Evolutionary conservation across 2,113 vertebrate genomes (phyloP).

Genomic region (Neofelis nebulosa): DNA sequence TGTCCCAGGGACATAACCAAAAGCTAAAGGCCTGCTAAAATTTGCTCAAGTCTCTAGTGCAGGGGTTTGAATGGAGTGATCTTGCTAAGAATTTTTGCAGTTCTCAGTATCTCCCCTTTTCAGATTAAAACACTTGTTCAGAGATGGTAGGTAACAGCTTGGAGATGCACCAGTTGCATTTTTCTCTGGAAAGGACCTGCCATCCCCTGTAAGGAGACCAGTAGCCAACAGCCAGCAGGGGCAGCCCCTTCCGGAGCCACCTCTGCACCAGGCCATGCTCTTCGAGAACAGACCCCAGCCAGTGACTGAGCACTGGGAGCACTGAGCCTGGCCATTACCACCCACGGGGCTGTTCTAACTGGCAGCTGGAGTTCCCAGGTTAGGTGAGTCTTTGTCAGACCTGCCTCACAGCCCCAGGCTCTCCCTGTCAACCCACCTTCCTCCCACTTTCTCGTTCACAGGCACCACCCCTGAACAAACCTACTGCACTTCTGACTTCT

Average conservation of each 20-base stretch:
- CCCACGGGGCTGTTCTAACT: background rate
- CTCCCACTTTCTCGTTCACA: background rate
- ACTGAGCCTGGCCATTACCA: background rate
- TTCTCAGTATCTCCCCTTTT: background rate
- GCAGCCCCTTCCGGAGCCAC: background rate
- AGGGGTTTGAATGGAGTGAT: background rate
- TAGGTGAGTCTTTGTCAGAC: background rate
- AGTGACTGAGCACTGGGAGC: rapidly evolving
- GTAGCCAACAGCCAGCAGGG: background rate
- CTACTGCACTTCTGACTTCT: background rate
- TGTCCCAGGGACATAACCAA: background rate
- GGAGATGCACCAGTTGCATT: background rate
- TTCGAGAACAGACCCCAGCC: background rate
- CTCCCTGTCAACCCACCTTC: background rate
- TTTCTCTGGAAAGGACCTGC: background rate
- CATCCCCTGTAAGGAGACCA: background rate
- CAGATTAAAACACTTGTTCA: background rate
- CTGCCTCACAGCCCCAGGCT: background rate
- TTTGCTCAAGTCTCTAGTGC: background rate
- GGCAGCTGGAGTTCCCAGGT: background rate
- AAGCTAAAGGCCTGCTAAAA: background rate
- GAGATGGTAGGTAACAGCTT: background rate
- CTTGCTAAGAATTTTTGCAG: background rate
- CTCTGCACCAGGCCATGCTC: background rate
- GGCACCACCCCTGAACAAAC: background rate